phyloP scores from a whole-genome alignment of 2,888 invertebrate species.

The Philonicus albiceps region DNA sequence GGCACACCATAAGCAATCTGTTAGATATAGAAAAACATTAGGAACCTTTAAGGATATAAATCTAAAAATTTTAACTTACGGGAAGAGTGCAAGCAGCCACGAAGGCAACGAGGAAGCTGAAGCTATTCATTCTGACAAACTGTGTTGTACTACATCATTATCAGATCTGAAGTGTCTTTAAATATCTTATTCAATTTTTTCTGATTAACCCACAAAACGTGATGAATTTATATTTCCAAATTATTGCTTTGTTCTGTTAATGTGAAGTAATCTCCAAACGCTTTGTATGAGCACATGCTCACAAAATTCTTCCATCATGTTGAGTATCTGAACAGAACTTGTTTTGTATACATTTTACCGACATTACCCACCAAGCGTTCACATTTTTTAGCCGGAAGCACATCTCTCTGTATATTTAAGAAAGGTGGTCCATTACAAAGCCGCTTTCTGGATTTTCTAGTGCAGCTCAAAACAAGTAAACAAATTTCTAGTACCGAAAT shows the following conservation, averaged over 20 bases:
- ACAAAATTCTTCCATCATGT: neutral
- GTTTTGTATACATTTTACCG: neutral
- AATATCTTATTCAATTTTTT: slow-evolving; percentile 20
- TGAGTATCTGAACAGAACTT: neutral
- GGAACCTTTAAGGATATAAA: neutral
- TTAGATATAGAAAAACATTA: neutral
- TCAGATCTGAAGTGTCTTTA: slow-evolving; percentile 15
- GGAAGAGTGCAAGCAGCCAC: neutral
- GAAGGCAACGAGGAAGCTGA: slow-evolving; percentile 31
- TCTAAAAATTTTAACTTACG: neutral
- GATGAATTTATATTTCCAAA: neutral
- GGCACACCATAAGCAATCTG: neutral
- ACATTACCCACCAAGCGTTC: neutral
- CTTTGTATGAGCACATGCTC: neutral
- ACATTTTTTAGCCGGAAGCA: neutral
- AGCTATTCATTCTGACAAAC: slow-evolving; percentile 29
- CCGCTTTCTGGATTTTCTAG: neutral
- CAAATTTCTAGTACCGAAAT: neutral
- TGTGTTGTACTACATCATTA: neutral
- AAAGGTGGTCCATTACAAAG: neutral
- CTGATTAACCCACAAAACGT: slow-evolving; percentile 31
- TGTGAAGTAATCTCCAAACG: neutral
- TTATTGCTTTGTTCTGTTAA: slow-evolving; percentile 24
- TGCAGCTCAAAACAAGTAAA: neutral
- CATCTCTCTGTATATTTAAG: neutral